Percentiles rank a stretch among this genome's conserved stretches.
These are phyloP conservation scores for Idaea biselata DNA, from an alignment of 2,888 invertebrate genomes.

Conservation along the genomic window DNA sequence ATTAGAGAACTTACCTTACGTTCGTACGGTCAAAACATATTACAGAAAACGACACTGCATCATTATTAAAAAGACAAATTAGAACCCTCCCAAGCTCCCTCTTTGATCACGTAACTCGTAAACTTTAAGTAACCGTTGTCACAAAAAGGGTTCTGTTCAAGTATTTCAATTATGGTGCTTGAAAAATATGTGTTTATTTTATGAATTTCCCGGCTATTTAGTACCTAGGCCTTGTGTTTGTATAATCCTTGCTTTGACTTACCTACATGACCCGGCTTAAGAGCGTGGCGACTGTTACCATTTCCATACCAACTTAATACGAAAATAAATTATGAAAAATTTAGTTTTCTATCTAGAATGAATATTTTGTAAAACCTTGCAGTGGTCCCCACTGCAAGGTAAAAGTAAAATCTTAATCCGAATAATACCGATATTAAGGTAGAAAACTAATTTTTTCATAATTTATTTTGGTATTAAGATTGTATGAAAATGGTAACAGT, in stretches of 20 bases:
- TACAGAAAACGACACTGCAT: neutral
- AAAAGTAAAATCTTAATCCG: too few species aligned
- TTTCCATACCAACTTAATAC: too few species aligned
- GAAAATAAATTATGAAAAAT: too few species aligned
- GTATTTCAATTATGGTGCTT: neutral
- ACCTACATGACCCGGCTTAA: neutral
- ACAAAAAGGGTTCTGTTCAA: neutral
- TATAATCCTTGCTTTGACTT: neutral
- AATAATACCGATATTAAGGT: too few species aligned
- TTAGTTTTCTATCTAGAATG: too few species aligned
- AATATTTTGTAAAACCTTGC: too few species aligned
- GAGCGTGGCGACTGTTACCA: too few species aligned
- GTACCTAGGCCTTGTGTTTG: slow-evolving; percentile 2
- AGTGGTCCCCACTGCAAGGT: too few species aligned
- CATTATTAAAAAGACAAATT: neutral
- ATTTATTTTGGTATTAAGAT: too few species aligned
- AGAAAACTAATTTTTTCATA: too few species aligned
- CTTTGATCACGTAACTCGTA: neutral
- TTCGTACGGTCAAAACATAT: neutral
- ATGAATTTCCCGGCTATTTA: neutral
- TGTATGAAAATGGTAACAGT: too few species aligned
- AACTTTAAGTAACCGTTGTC: neutral
- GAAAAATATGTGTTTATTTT: neutral
- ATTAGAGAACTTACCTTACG: neutral
- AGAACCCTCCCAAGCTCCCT: neutral